Percentiles rank a stretch among this genome's conserved stretches.
These are phyloP conservation scores for Rhingia campestris DNA, from an alignment of 2,888 invertebrate species.

Conservation along the genomic window DNA sequence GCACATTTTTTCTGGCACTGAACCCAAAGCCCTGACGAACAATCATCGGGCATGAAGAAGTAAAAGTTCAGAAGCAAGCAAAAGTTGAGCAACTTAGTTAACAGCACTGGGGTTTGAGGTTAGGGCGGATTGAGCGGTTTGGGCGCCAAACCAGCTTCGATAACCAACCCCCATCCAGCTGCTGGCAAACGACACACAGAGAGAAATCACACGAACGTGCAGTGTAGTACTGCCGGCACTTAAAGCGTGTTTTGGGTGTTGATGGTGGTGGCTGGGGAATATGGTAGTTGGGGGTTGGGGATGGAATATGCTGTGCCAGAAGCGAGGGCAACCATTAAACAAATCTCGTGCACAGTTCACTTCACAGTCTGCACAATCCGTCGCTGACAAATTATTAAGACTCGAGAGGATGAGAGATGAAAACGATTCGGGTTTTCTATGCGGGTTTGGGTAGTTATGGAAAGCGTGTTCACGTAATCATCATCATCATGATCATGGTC, in stretches of 20 bases:
- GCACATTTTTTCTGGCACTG: conserved; percentile 68
- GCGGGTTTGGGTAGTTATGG: conserved; percentile 42
- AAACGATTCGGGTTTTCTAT: conserved; percentile 73
- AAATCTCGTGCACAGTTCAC: conserved; percentile 77
- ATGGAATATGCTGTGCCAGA: conserved; percentile 74
- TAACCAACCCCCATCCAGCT: conserved; percentile 52
- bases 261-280: background rate
- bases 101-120: conserved; percentile 69
- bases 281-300: conserved; percentile 31
- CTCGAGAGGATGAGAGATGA: conserved; percentile 72
- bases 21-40: conserved; percentile 75
- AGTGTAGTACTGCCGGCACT: conserved; percentile 58
- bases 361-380: conserved; percentile 76
- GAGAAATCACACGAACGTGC: conserved; percentile 61
- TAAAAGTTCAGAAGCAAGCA: conserved; percentile 74
- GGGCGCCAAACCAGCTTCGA: conserved; percentile 60
- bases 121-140: conserved; percentile 67
- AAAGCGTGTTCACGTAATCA: conserved; percentile 59
- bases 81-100: conserved; percentile 75
- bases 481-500: conserved; percentile 35
- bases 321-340: conserved; percentile 77
- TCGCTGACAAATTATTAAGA: conserved; percentile 77
- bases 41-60: conserved; percentile 75
- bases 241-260: conserved; percentile 60
- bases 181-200: conserved; percentile 60